Conservation (phyloP, 2,113 vertebrate genomes). For the Aphyosemion australe region DNA sequence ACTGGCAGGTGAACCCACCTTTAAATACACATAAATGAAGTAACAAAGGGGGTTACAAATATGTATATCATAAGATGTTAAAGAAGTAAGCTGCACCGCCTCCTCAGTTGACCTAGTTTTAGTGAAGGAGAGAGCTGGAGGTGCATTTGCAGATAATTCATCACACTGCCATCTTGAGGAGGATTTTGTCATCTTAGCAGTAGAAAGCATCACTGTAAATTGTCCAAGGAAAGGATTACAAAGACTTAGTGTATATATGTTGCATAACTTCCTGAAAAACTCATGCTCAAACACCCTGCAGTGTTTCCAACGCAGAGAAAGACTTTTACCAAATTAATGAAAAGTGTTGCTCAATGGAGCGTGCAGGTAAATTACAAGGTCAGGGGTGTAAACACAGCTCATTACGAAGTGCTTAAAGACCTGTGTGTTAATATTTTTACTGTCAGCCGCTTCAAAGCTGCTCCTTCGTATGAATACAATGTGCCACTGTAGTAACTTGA, state of each 20-base stretch:
- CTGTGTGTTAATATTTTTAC: slow-evolving; percentile 47
- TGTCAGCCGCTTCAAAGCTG: slow-evolving; percentile 45
- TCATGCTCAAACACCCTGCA: slow-evolving; percentile 12
- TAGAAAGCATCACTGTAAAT: slow-evolving; percentile 31
- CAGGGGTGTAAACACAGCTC: slow-evolving; percentile 13
- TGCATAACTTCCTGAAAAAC: slow-evolving; percentile 44
- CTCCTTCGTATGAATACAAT: slow-evolving; percentile 64
- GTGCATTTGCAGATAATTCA: slow-evolving; percentile 20
- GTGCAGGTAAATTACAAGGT: slow-evolving; percentile 26
- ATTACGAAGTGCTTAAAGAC: slow-evolving; percentile 57
- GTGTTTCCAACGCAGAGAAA: slow-evolving; percentile 9
- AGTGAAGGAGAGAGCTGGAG: slow-evolving; percentile 2
- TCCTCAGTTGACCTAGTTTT: slow-evolving; percentile 27
- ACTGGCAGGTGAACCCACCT: slow-evolving; percentile 9
- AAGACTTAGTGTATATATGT: slow-evolving; percentile 37
- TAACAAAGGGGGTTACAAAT: slow-evolving; percentile 16
- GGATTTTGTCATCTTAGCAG: slow-evolving; percentile 44
- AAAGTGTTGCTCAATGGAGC: slow-evolving; percentile 8
- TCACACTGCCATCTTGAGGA: slow-evolving; percentile 73
- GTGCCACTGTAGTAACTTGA: slow-evolving; percentile 68
- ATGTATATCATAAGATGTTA: slow-evolving; percentile 29
- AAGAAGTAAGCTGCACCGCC: slow-evolving; percentile 15
- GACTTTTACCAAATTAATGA: not conserved
- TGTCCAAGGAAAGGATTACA: slow-evolving; percentile 35
- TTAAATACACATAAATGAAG: slow-evolving; percentile 13